Base-by-base conservation (phyloP, 2,888 invertebrate genomes). In the Papilio protenor region DNA sequence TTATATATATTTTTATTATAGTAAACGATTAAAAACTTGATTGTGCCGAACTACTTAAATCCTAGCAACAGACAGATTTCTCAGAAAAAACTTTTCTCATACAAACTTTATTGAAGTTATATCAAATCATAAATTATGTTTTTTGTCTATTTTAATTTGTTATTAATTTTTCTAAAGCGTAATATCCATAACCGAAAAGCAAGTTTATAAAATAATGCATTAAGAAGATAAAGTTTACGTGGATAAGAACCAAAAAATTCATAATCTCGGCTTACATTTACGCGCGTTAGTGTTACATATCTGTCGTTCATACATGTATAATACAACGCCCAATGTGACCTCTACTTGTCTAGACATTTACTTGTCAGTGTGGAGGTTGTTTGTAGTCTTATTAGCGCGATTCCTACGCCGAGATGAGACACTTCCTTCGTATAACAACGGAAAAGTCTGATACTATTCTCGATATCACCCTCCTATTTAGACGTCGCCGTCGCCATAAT, bases 351-450 rank as follows among this genome's bases (percentile, higher is more conserved):
- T 49, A 64, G 49, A 73, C 40, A 57, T 40, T 73, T n/a, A 21
- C 40, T 49, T 33, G 40, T 21, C 71, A 40, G 16, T 27, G 33
- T 61, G 27, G 59, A 71, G 71, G 16, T 76, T 76, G 11, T 76
- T 59, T 52, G 71, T 72, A 40, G 47, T 52, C 49, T 52, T 72
- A 64, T 69, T 69, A 69, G 45, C 21, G 11, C 45, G 66, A 69
- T 45, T 69, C 45, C n/a, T 45, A 72, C 52, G 21, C 76, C 40
- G 23, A 76, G 76, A 59, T 71, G 81, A 82, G 80, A 83, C 84
- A 82, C 82, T 84, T 83, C 81, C 80, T 82, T 84, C 74, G 75
- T 78, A 72, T 80, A 80, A 81, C 79, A 78, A 76, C 77, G 75
- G 80, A 75, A 77, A 79, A 80, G 76, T 80, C 76, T 76, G 73